phyloP scores from a whole-genome alignment of 1,140 invertebrate species.

The Solen grandis region DNA sequence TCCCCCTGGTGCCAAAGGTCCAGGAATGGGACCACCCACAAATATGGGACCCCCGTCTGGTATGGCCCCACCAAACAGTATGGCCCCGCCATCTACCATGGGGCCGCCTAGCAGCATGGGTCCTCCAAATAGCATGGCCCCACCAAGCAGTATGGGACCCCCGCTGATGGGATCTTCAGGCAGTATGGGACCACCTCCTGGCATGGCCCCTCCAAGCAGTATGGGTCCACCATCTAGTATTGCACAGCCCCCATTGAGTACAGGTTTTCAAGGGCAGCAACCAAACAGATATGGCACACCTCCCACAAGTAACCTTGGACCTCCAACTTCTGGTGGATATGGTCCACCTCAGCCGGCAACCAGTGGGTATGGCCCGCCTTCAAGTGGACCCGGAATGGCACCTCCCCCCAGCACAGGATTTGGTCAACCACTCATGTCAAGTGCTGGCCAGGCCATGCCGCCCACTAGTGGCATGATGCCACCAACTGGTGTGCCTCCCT shows the following conservation, averaged over 20 bases:
- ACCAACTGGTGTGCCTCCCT: conserved; percentile 40
- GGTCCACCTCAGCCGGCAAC: not conserved
- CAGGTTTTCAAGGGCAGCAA: too few relatives aligned
- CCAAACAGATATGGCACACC: too few relatives aligned
- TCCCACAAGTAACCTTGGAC: too few relatives aligned
- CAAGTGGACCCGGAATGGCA: conserved; percentile 22
- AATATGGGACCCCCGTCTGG: not conserved
- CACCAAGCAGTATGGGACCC: not conserved
- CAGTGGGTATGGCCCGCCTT: not conserved
- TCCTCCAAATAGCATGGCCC: not conserved
- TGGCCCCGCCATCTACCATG: not conserved
- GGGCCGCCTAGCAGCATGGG: not conserved
- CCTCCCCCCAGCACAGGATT: conserved; percentile 26
- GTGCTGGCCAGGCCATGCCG: too few relatives aligned
- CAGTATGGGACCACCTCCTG: not conserved
- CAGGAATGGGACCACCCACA: not conserved
- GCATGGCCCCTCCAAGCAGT: not conserved
- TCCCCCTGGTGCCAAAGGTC: not conserved
- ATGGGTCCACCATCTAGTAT: not conserved
- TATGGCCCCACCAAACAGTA: not conserved
- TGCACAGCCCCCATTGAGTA: too few relatives aligned
- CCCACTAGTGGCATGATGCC: conserved; percentile 22
- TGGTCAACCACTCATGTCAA: too few relatives aligned
- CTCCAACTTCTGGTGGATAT: not conserved
- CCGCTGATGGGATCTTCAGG: not conserved